Base-by-base conservation (phyloP, 2,797 vertebrate genomes). In the Staurois parvus region DNA sequence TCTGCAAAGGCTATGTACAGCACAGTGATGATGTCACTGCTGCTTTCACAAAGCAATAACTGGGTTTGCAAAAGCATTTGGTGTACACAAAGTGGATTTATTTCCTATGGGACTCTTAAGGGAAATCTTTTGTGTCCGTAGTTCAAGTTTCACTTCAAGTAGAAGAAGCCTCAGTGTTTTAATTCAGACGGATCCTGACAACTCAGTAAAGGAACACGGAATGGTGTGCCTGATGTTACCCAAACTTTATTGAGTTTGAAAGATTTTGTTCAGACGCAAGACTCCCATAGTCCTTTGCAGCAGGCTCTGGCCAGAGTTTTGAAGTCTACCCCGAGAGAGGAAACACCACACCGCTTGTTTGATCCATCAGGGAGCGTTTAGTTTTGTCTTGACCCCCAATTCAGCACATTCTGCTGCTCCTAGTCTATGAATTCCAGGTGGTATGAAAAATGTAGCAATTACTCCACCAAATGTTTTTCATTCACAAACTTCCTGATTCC, bases 401-500 rank as follows among this genome's bases (percentile, higher is more conserved):
- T 34, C 15, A 26, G 67, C 48, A 74, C 17, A 52, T 85, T 85
- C 59, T 85, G 77, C 72, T 72, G 40, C 62, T 80, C 56, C 52
- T 73, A 12, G 15, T 74, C 66, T 42, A 85, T 80, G 77, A 80
- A 52, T 79, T 79, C 84, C 84, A 85, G 84, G 84, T 85, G 78
- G 56, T 74, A 74, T 67, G 62, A 56, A 75, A 85, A 79, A 72
- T 79, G 52, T 48, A 66, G 56, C 48, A 66, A 79, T 24, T 73
- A n/a, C 37, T 40, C 21, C 11, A 42, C 30, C 76, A 79, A 85
- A 80, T 75, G 70, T 68, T 85, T 85, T 75, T 74, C 42, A 74
- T 80, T 85, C 76, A 52, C 76, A 79, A 85, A 85, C 70, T 74
- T 85, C 84, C 84, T 79, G 69, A 29, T 79, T 77, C 45, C 72